Evolutionary conservation across 1,140 invertebrate species (phyloP), one percentile per base, ranked within the genome.

Genomic region (Gonioctena quinquepunctata): DNA sequence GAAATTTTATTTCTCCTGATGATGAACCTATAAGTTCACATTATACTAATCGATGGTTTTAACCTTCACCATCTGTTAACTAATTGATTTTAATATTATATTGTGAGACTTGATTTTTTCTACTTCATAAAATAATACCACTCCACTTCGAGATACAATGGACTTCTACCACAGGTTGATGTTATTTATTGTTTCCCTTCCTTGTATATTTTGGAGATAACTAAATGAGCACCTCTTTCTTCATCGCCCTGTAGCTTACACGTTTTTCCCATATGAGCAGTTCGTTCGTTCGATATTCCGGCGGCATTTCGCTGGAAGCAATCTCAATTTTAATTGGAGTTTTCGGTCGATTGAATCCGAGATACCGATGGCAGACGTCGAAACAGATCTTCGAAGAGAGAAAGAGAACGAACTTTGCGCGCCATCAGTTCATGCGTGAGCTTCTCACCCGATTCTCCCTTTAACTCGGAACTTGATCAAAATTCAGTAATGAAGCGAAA

Each of bases 241-340:
- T 18, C 13, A 21, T 54, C 52, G 18, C 52, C 33, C 16, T 42
- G 33, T 42, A 42, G 33, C 11, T 13, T 13, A 42, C 33, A 42
- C 56, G 56, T 59, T 62, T 62, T 18, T 62, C 60, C 19, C 23
- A 69, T 64, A 64, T 63, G 67, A 69, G 50, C 60, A 69, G 21
- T 50, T 68, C 27, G 13, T 54, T 68, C 27, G 13, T 54, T 26
- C 57, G 33, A 42, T 59, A 69, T 69, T 69, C 67, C 13, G 16
- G 3, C 21, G 42, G 60, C 67, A 33, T 69, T 33, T 62, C 59
- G 59, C 49, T 22, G 33, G 56, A 68, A 60, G 67, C 67, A 69
- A 64, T 69, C 61, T 69, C 67, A 28, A 69, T 69, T 69, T 69
- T 69, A 69, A 69, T 69, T 69, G 61, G 50, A 69, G 59, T 69